phyloP scores from a whole-genome alignment of 2,888 invertebrate species.

The Galeopsomyia nigrocyanea region DNA sequence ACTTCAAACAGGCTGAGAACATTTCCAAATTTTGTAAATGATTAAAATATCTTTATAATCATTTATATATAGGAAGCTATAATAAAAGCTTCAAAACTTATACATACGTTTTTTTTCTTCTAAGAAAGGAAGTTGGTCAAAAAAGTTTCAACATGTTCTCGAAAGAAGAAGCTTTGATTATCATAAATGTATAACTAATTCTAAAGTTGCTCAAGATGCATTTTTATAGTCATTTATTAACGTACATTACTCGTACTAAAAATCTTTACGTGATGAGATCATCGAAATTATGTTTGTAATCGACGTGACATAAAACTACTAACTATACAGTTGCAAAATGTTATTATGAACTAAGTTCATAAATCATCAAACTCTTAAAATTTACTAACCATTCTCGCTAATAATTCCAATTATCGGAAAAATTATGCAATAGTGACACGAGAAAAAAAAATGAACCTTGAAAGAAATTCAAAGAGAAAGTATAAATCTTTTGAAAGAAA shows the following conservation, averaged over 20 bases:
- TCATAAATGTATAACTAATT: constrained; percentile 5
- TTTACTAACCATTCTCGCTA: too few relatives aligned
- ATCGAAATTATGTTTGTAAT: not conserved
- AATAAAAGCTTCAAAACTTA: constrained; percentile 3
- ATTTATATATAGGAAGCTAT: not conserved
- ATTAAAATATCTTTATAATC: not conserved
- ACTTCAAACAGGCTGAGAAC: too few relatives aligned
- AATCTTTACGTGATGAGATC: constrained; percentile 12
- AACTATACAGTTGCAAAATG: not conserved
- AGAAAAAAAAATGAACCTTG: too few relatives aligned
- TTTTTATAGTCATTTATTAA: constrained; percentile 15
- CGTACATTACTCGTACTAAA: not conserved
- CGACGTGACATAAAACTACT: not conserved
- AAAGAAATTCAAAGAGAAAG: constrained; percentile 20
- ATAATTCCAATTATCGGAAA: too few relatives aligned
- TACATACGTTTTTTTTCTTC: constrained; percentile 7
- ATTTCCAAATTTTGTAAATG: not conserved
- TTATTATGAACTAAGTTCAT: too few relatives aligned
- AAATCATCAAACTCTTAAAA: too few relatives aligned
- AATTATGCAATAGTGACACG: too few relatives aligned
- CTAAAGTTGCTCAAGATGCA: constrained; percentile 19
- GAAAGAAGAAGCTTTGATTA: constrained; percentile 6
- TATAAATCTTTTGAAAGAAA: constrained; percentile 23
- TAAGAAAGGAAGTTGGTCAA: constrained; percentile 15
- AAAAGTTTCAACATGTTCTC: constrained; percentile 22